Evolutionary conservation across 2,797 vertebrate genomes (phyloP).

Genomic region (Arrhamphus sclerolepis): DNA sequence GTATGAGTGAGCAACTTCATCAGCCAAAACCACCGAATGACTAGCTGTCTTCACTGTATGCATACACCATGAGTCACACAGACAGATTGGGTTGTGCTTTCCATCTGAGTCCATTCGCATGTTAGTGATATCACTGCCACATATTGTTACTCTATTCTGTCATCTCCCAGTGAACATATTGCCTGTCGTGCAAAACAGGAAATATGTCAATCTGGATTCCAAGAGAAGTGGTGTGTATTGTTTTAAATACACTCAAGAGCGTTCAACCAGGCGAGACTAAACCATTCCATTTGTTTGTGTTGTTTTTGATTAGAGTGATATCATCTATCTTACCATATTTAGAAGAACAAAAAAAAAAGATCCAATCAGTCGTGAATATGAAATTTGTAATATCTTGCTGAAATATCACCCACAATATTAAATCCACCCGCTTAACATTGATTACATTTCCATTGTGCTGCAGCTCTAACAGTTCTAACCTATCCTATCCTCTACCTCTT

Average conservation of each 20-base stretch:
- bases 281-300: neutral
- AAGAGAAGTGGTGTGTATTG: slow-evolving; percentile 12
- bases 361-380: neutral
- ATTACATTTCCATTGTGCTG: neutral
- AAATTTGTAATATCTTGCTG: neutral
- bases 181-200: slow-evolving; percentile 33
- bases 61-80: slow-evolving; percentile 60
- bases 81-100: slow-evolving; percentile 66
- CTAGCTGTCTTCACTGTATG: slow-evolving; percentile 48
- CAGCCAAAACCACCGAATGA: slow-evolving; percentile 25
- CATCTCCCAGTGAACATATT: slow-evolving; percentile 48
- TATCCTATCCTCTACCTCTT: no score
- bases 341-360: no score
- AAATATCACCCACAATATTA: neutral
- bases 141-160: slow-evolving; percentile 47
- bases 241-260: neutral
- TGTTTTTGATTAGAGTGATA: neutral
- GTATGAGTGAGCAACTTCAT: slow-evolving; percentile 27
- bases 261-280: neutral
- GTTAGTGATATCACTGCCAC: slow-evolving; percentile 56
- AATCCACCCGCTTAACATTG: neutral
- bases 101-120: slow-evolving; percentile 68
- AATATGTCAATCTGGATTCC: slow-evolving; percentile 9
- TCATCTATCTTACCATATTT: neutral
- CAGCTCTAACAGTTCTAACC: neutral